Conservation (phyloP, 1,140 invertebrate genomes). For the Leptinotarsa defecta region DNA sequence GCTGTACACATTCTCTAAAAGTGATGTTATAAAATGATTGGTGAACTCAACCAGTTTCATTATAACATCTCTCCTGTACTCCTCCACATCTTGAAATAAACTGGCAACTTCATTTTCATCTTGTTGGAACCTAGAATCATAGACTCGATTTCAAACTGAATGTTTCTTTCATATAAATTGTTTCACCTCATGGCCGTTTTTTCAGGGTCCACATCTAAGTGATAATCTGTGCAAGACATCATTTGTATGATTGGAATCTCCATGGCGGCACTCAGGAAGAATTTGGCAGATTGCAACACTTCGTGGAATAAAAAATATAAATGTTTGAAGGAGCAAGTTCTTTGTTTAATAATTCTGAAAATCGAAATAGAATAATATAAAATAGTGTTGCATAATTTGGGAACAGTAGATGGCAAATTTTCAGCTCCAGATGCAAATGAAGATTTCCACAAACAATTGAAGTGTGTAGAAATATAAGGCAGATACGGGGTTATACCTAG, state of each 20-base stretch:
- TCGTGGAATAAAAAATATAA: conserved; percentile 90
- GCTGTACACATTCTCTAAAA: conserved; percentile 86
- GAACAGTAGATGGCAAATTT: neutral
- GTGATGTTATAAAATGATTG: conserved; percentile 80
- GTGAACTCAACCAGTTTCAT: conserved; percentile 81
- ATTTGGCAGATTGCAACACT: conserved; percentile 85
- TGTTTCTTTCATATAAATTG: neutral
- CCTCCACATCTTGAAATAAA: conserved; percentile 39
- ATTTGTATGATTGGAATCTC: conserved; percentile 90
- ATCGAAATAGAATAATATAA: neutral
- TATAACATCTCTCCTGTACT: conserved; percentile 78
- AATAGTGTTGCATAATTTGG: neutral
- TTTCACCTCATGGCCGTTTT: conserved; percentile 72
- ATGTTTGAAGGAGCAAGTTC: conserved; percentile 86
- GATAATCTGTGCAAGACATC: conserved; percentile 91
- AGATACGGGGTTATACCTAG: too few relatives aligned
- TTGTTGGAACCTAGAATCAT: conserved; percentile 40
- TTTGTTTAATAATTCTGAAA: conserved; percentile 75
- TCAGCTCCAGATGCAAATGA: too few relatives aligned
- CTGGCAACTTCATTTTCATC: conserved; percentile 38
- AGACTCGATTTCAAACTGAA: neutral
- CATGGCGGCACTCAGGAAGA: conserved; percentile 91
- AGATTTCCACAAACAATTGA: too few relatives aligned
- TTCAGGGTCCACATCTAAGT: conserved; percentile 89
- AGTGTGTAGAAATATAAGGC: too few relatives aligned